Percentiles rank a stretch among this genome's conserved stretches.
phyloP scores from a whole-genome alignment of 2,113 vertebrate genomes.

The Ceuthmochares aereus region DNA sequence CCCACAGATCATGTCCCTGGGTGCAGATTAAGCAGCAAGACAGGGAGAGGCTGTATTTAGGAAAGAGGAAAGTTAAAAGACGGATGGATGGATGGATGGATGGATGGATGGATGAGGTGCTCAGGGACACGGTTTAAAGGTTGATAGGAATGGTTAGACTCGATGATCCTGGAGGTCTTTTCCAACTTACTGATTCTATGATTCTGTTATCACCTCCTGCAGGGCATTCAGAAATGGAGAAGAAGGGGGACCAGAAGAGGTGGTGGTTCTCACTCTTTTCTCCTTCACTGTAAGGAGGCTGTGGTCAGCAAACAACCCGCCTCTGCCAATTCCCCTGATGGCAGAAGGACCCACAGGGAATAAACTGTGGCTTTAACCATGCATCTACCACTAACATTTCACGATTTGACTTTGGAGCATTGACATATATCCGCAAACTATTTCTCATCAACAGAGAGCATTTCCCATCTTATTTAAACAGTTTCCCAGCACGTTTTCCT shows the following conservation, averaged over 20 bases:
- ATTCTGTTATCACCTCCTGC: accelerated
- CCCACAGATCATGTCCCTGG: accelerated
- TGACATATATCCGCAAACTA: background rate
- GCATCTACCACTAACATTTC: background rate
- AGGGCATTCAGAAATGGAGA: background rate
- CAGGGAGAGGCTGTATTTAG: background rate
- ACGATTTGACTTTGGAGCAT: background rate
- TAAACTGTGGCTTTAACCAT: background rate
- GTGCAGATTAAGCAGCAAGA: background rate
- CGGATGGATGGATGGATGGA: too few relatives aligned
- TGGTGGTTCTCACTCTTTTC: background rate
- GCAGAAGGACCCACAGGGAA: background rate
- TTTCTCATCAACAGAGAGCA: background rate
- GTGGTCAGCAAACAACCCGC: background rate
- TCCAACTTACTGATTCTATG: accelerated
- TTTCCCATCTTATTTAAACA: background rate
- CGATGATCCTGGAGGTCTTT: too few relatives aligned
- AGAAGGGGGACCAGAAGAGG: background rate
- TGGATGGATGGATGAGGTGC: too few relatives aligned
- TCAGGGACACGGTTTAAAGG: too few relatives aligned
- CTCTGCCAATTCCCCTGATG: accelerated
- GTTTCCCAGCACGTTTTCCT: background rate
- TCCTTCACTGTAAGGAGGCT: background rate
- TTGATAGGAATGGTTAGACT: too few relatives aligned
- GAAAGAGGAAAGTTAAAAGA: background rate